phyloP scores from a whole-genome alignment of 2,888 invertebrate genomes.

The Acronicta psi region DNA sequence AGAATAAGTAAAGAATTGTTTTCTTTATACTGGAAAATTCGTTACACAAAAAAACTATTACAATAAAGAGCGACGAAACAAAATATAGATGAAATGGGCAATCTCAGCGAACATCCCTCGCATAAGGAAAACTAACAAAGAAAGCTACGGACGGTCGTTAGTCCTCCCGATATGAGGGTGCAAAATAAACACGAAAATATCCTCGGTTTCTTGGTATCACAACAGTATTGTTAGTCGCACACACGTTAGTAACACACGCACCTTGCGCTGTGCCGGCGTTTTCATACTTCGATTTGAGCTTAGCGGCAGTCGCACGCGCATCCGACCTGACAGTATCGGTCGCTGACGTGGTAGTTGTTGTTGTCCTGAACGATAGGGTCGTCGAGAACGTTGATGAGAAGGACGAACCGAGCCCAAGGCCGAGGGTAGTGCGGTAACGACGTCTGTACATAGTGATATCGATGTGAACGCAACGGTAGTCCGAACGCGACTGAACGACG shows the following conservation, averaged over 20 bases:
- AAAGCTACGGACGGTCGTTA: slow-evolving; percentile 32
- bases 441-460: slow-evolving; percentile 79
- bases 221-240: slow-evolving; percentile 44
- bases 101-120: slow-evolving; percentile 51
- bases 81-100: slow-evolving; percentile 40
- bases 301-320: slow-evolving; percentile 85
- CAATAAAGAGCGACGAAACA: slow-evolving; percentile 39
- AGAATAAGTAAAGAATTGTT: slow-evolving; percentile 4
- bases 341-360: slow-evolving; percentile 67
- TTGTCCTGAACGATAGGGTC: slow-evolving; percentile 80
- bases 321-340: slow-evolving; percentile 81
- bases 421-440: slow-evolving; percentile 84
- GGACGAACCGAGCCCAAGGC: slow-evolving; percentile 82
- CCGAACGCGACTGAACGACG: slow-evolving; percentile 77
- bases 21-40: slow-evolving; percentile 20
- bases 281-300: slow-evolving; percentile 85
- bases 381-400: slow-evolving; percentile 81
- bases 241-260: slow-evolving; percentile 66
- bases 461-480: slow-evolving; percentile 68
- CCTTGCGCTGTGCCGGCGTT: slow-evolving; percentile 86
- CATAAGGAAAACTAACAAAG: slow-evolving; percentile 54
- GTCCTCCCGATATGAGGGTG: slow-evolving; percentile 19
- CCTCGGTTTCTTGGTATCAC: slow-evolving; percentile 20
- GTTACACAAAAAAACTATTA: slow-evolving; percentile 44
- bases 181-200: slow-evolving; percentile 43